These are phyloP conservation scores for Hemicordylus capensis DNA, from an alignment of 2,113 vertebrate genomes.

Conservation along the genomic window DNA sequence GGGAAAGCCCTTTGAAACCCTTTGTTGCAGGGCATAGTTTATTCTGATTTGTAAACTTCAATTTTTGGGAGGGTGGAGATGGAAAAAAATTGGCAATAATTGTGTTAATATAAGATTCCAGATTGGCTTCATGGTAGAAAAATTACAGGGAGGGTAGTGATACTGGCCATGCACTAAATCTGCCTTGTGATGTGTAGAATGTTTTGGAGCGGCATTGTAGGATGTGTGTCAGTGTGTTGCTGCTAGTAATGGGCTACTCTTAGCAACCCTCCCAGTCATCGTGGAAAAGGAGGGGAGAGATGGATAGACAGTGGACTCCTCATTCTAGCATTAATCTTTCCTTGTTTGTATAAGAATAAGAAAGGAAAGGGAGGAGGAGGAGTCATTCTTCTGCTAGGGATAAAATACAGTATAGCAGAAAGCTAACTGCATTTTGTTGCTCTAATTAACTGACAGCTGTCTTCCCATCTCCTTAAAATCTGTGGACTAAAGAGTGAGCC, in stretches of 20 bases:
- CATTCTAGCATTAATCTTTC: not conserved
- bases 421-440: conserved; percentile 18
- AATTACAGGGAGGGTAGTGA: accelerated
- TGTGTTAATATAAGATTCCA: not conserved
- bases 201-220: accelerated
- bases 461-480: not conserved
- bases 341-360: not conserved
- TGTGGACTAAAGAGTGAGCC: not conserved
- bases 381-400: conserved; percentile 41
- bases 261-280: not conserved
- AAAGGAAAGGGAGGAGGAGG: conserved; percentile 3
- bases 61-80: too few species aligned
- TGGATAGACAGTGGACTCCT: not conserved
- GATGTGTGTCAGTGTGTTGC: not conserved
- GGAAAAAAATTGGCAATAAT: not conserved
- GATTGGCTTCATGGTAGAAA: not conserved
- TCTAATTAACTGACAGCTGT: not conserved
- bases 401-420: conserved; percentile 32
- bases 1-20: too few species aligned
- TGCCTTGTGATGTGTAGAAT: not conserved
- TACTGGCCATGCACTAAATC: accelerated
- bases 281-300: not conserved
- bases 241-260: not conserved
- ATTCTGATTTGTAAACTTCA: too few species aligned
- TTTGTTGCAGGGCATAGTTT: too few species aligned